Percentiles rank a stretch among this genome's conserved stretches.
Evolutionary conservation across 2,888 invertebrate species (phyloP).

Genomic region (Macaria notata): DNA sequence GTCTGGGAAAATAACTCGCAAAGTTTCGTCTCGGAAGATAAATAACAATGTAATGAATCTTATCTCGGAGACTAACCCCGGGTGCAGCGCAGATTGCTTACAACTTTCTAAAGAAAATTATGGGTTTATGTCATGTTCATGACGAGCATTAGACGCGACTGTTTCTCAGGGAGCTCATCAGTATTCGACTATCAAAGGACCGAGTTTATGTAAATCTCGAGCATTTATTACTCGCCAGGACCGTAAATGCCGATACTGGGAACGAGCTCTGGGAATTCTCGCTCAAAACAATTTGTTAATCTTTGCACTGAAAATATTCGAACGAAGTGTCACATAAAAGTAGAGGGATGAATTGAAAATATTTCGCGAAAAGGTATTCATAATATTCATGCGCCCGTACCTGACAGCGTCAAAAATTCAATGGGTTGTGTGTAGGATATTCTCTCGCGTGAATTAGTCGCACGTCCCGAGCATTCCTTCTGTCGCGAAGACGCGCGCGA

Average conservation of each 20-base stretch:
- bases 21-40: slow-evolving; percentile 31
- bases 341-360: slow-evolving; percentile 38
- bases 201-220: slow-evolving; percentile 64
- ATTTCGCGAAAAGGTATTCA: slow-evolving; percentile 44
- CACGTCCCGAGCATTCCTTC: slow-evolving; percentile 62
- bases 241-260: slow-evolving; percentile 49
- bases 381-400: slow-evolving; percentile 38
- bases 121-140: slow-evolving; percentile 53
- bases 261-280: slow-evolving; percentile 43
- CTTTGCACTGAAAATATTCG: slow-evolving; percentile 45
- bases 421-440: slow-evolving; percentile 52
- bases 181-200: slow-evolving; percentile 62
- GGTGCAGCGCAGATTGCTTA: slow-evolving; percentile 36
- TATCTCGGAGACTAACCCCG: slow-evolving; percentile 37
- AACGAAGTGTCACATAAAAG: slow-evolving; percentile 34
- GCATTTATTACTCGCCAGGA: slow-evolving; percentile 60
- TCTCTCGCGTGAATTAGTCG: slow-evolving; percentile 70
- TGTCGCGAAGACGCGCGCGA: slow-evolving; percentile 46
- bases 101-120: slow-evolving; percentile 56
- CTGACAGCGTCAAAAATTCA: slow-evolving; percentile 51
- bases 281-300: slow-evolving; percentile 59
- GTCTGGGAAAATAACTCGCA: slow-evolving; percentile 27
- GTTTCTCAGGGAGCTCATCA: slow-evolving; percentile 46
- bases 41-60: slow-evolving; percentile 37
- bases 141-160: slow-evolving; percentile 16